Percentiles rank a stretch among this genome's conserved stretches.
phyloP scores from a whole-genome alignment of 2,888 invertebrate genomes.

The Phlogophora meticulosa region DNA sequence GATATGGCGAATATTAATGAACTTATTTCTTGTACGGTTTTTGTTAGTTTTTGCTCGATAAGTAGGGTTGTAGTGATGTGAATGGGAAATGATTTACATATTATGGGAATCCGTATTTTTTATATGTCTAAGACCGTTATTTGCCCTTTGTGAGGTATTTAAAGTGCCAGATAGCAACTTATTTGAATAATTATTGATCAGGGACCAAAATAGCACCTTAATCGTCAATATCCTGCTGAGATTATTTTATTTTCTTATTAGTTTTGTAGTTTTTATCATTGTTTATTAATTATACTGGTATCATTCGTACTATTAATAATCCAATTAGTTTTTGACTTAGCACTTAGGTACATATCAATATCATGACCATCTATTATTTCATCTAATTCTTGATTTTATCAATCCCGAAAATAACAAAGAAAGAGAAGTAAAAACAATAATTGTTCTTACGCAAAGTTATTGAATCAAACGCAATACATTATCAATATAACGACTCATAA shows the following conservation, averaged over 20 bases:
- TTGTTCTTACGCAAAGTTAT: neutral
- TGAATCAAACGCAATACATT: conserved; percentile 8
- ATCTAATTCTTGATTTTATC: neutral
- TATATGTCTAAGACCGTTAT: neutral
- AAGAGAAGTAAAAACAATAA: neutral
- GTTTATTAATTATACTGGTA: too few relatives aligned
- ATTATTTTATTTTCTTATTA: neutral
- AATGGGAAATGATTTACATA: conserved; percentile 26
- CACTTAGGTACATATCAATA: neutral
- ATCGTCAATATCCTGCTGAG: neutral
- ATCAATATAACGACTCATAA: conserved; percentile 11
- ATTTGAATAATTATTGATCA: conserved; percentile 15
- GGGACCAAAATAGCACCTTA: neutral
- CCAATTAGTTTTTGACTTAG: too few relatives aligned
- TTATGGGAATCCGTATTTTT: conserved; percentile 15
- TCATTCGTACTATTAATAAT: too few relatives aligned
- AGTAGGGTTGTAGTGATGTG: conserved; percentile 16
- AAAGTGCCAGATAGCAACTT: neutral
- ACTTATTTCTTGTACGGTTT: conserved; percentile 49
- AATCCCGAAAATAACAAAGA: neutral
- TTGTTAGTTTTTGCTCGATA: conserved; percentile 38
- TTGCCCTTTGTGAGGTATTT: conserved; percentile 5
- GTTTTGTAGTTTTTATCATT: neutral
- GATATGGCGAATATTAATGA: conserved; percentile 63
- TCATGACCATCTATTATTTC: too few relatives aligned